Evolutionary conservation across 2,797 vertebrate species (phyloP).

Genomic region (Coregonus suidteri): DNA sequence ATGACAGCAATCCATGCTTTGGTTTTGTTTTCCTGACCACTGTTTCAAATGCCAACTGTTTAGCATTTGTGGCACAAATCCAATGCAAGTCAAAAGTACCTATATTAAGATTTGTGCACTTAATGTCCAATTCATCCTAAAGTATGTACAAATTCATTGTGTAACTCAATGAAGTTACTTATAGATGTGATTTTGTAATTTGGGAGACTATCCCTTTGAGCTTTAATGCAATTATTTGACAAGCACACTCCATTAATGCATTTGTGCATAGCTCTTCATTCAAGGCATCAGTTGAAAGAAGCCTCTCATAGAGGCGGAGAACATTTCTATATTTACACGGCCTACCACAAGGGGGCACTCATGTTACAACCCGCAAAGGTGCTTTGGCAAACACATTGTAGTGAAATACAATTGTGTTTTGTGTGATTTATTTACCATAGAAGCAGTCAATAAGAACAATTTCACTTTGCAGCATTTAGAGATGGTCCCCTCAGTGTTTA

Average conservation of each 20-base stretch:
- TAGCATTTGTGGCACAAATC: neutral
- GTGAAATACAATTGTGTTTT: neutral
- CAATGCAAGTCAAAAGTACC: neutral
- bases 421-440: neutral
- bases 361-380: neutral
- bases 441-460: too few species aligned
- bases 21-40: neutral
- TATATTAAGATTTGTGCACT: neutral
- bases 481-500: neutral
- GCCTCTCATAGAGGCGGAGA: neutral
- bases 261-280: neutral
- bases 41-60: neutral
- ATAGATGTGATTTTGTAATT: neutral
- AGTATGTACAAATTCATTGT: neutral
- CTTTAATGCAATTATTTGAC: neutral
- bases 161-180: neutral
- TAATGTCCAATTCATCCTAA: neutral
- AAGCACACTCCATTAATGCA: neutral
- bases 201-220: neutral
- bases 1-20: neutral
- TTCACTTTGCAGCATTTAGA: neutral
- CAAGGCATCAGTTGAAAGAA: neutral
- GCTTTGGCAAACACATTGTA: neutral
- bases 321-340: neutral
- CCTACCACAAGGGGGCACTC: conserved; percentile 47